Conservation (phyloP, 2,888 invertebrate species). For the Epicampocera succincta region DNA sequence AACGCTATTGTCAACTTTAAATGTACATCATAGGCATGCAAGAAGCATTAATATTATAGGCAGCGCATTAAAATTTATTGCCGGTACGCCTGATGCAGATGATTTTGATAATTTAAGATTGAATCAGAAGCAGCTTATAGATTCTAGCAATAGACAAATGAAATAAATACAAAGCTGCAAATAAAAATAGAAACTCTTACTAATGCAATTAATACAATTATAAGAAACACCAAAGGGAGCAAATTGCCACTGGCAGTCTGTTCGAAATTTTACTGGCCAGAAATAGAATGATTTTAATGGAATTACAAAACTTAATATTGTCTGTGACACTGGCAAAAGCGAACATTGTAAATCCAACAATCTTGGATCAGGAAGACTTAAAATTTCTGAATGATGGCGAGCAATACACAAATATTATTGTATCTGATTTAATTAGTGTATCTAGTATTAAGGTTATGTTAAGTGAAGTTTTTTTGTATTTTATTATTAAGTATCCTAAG, state of each 20-base stretch:
- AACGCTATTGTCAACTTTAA: too few species aligned
- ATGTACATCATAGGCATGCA: too few species aligned
- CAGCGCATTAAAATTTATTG: too few species aligned
- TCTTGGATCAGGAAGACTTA: too few species aligned
- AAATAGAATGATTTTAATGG: conserved; percentile 60
- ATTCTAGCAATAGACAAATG: too few species aligned
- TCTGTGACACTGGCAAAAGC: conserved; percentile 1
- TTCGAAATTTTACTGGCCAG: conserved; percentile 54
- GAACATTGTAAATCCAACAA: neutral
- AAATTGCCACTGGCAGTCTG: conserved; percentile 40
- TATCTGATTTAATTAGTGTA: conserved; percentile 14
- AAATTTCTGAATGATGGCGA: neutral
- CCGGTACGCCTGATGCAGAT: too few species aligned
- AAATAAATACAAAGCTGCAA: conserved; percentile 54
- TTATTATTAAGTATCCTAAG: conserved; percentile 8
- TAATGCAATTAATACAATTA: conserved; percentile 44
- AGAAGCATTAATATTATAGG: too few species aligned
- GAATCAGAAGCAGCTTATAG: too few species aligned
- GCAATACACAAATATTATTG: conserved; percentile 15
- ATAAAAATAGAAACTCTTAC: conserved; percentile 33
- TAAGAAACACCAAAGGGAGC: too few species aligned
- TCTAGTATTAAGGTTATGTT: conserved; percentile 13
- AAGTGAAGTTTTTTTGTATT: conserved; percentile 8
- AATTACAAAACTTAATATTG: neutral
- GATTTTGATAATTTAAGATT: too few species aligned